Conservation (phyloP, 2,888 invertebrate species). For the Steinernema hermaphroditum region DNA sequence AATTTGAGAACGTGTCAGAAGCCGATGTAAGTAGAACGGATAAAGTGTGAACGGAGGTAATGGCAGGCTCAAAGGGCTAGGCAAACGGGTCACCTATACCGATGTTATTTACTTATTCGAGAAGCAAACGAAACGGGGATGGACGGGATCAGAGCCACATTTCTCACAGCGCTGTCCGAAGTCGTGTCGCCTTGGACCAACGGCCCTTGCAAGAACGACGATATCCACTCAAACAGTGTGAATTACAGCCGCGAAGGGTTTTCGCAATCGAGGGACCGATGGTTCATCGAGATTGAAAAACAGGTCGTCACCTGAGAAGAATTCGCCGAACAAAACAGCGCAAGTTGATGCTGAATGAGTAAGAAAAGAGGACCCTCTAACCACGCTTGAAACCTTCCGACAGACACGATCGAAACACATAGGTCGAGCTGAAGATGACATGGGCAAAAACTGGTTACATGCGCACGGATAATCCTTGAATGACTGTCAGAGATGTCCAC, state of each 20-base stretch:
- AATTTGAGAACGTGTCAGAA: neutral
- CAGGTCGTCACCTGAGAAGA: neutral
- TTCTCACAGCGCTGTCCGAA: neutral
- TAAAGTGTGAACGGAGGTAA: slow-evolving; percentile 8
- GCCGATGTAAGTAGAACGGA: neutral
- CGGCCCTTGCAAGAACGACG: neutral
- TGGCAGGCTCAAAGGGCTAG: neutral
- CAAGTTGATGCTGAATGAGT: neutral
- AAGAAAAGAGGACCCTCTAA: neutral
- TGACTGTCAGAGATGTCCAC: slow-evolving; percentile 17
- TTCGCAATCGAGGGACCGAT: neutral
- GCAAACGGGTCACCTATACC: slow-evolving; percentile 29
- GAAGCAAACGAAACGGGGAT: slow-evolving; percentile 24
- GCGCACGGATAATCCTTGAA: slow-evolving; percentile 3
- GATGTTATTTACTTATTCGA: slow-evolving; percentile 13
- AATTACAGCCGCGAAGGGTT: slow-evolving; percentile 4
- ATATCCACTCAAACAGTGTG: slow-evolving; percentile 22
- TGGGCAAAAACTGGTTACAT: slow-evolving; percentile 9
- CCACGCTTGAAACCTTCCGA: neutral
- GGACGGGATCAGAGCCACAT: neutral
- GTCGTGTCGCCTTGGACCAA: neutral
- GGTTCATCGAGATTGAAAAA: slow-evolving; percentile 11
- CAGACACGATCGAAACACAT: neutral
- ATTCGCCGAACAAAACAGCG: slow-evolving; percentile 1
- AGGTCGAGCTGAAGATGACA: neutral